Conservation (phyloP, 2,888 invertebrate species). For the Galerucella calmariensis region DNA sequence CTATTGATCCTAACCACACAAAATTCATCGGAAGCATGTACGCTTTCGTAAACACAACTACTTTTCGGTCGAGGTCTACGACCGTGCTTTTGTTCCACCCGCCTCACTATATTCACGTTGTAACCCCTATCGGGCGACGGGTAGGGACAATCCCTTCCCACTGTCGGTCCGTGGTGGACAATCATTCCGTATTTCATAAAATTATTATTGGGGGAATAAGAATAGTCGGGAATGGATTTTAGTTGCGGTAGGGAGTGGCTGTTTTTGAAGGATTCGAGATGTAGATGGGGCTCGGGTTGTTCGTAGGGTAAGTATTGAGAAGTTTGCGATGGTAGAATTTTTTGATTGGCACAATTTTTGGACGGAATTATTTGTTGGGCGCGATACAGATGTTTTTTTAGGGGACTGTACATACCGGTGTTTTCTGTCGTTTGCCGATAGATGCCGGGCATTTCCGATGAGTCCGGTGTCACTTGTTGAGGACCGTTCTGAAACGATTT, state of each 20-base stretch:
- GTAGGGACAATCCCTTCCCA: conserved; percentile 49
- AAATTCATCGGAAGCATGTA: conserved; percentile 56
- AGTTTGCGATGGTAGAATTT: conserved; percentile 57
- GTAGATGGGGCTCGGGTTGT: conserved; percentile 45
- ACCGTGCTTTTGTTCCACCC: conserved; percentile 20
- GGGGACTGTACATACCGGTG: conserved; percentile 64
- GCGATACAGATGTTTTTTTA: conserved; percentile 60
- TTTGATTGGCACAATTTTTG: conserved; percentile 61
- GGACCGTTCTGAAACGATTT: conserved; percentile 59
- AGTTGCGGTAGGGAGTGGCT: conserved; percentile 57
- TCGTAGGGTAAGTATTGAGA: conserved; percentile 52
- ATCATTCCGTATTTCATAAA: conserved; percentile 21
- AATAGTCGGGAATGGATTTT: conserved; percentile 37
- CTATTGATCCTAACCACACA: conserved; percentile 51
- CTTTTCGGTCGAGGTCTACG: conserved; percentile 51
- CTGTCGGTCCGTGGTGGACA: conserved; percentile 39
- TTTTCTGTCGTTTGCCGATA: conserved; percentile 64
- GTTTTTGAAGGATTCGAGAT: conserved; percentile 52
- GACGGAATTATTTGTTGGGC: conserved; percentile 61
- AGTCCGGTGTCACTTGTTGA: conserved; percentile 54
- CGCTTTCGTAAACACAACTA: conserved; percentile 62
- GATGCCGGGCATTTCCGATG: conserved; percentile 58
- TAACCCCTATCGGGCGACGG: conserved; percentile 62
- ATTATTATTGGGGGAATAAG: conserved; percentile 23
- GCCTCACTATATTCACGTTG: conserved; percentile 58